phyloP scores from a whole-genome alignment of 2,888 invertebrate genomes.

The Halictus quadricinctus region DNA sequence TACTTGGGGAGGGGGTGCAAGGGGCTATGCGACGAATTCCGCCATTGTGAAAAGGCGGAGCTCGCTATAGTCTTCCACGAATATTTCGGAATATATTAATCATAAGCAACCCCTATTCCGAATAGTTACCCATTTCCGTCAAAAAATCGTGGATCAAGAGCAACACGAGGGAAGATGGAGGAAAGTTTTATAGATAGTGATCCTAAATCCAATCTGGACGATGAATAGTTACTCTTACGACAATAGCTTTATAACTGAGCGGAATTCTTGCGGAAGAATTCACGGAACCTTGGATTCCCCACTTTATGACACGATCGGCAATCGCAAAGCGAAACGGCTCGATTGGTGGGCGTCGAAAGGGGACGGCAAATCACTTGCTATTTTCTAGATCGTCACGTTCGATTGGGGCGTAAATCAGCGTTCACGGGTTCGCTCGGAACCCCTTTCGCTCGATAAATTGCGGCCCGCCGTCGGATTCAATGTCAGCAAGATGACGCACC shows the following conservation, averaged over 20 bases:
- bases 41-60: too few relatives aligned
- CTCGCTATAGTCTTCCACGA: too few relatives aligned
- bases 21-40: too few relatives aligned
- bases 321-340: conserved; percentile 11
- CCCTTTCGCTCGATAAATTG: conserved; percentile 55
- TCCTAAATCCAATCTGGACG: neutral
- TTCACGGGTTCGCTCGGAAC: conserved; percentile 50
- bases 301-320: neutral
- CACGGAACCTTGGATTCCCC: neutral
- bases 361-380: conserved; percentile 23
- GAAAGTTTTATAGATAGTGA: neutral
- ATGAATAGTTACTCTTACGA: neutral
- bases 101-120: too few relatives aligned
- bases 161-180: too few relatives aligned
- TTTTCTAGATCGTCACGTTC: conserved; percentile 59
- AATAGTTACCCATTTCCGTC: too few relatives aligned
- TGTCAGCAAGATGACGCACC: conserved; percentile 52
- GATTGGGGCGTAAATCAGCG: conserved; percentile 57
- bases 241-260: neutral
- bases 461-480: conserved; percentile 51
- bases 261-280: conserved; percentile 1
- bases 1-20: too few relatives aligned
- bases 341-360: neutral
- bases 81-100: too few relatives aligned
- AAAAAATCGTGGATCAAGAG: too few relatives aligned